Conservation (phyloP, 2,797 vertebrate species). For the Bucorvus abyssinicus region DNA sequence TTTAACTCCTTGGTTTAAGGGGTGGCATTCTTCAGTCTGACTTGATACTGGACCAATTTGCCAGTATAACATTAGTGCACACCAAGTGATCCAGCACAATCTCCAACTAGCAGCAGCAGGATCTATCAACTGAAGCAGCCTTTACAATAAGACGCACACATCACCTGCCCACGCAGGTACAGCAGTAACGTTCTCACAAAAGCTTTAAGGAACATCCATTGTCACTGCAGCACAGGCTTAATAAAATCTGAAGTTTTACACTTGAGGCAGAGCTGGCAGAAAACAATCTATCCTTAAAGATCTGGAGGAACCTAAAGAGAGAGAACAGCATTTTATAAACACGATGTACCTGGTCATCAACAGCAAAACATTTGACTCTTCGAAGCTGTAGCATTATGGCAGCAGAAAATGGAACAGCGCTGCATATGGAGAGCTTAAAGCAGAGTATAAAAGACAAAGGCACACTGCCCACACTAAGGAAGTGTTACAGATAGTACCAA, state of each 20-base stretch:
- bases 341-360: not conserved
- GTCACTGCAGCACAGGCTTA: not conserved
- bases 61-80: not conserved
- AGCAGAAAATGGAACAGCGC: not conserved
- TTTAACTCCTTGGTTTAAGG: not conserved
- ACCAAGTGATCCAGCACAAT: not conserved
- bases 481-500: not conserved
- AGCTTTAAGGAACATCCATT: slow-evolving; percentile 13
- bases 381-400: not conserved
- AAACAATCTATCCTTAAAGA: slow-evolving; percentile 21
- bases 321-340: not conserved
- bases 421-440: not conserved
- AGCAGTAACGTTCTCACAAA: not conserved
- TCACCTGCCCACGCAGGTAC: not conserved
- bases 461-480: not conserved
- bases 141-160: not conserved
- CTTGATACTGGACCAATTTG: not conserved
- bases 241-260: not conserved
- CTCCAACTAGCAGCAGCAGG: not conserved
- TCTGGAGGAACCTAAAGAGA: slow-evolving; percentile 22
- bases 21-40: not conserved
- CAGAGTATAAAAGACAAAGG: not conserved
- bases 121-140: not conserved
- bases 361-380: not conserved
- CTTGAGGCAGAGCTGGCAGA: slow-evolving; percentile 30